These are phyloP conservation scores for Meteorus sp. DNA, from an alignment of 1,140 invertebrate genomes.

Conservation along the genomic window DNA sequence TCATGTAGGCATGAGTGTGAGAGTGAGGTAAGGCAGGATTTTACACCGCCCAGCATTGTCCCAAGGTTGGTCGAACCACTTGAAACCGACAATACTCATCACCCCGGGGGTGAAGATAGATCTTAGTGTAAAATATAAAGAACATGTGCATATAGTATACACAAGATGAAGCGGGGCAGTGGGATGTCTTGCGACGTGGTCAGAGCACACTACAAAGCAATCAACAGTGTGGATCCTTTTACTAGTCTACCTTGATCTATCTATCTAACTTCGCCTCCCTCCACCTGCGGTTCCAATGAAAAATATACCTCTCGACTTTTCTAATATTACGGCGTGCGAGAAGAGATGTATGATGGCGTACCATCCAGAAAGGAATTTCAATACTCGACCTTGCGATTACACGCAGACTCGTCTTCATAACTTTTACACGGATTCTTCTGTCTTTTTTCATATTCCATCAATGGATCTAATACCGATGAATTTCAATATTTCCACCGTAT, in stretches of 20 bases:
- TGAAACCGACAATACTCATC: slow-evolving; percentile 42
- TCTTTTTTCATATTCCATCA: background rate
- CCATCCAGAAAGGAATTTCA: background rate
- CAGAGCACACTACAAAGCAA: slow-evolving; percentile 36
- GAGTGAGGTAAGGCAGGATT: no score
- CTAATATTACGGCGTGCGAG: background rate
- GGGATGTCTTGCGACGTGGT: slow-evolving; percentile 17
- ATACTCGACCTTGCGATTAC: background rate
- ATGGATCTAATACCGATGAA: no score
- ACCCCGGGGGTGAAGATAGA: slow-evolving; percentile 27
- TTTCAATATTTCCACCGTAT: no score
- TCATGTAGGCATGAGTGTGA: no score
- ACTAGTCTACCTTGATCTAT: background rate
- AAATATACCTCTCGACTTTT: background rate
- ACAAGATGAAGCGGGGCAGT: slow-evolving; percentile 15
- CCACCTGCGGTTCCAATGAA: background rate
- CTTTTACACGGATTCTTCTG: background rate
- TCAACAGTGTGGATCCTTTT: slow-evolving; percentile 29
- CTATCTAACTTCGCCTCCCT: background rate
- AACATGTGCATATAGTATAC: background rate
- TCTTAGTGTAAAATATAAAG: slow-evolving; percentile 27
- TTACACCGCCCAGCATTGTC: slow-evolving; percentile 40
- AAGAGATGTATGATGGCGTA: background rate
- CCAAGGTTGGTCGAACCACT: slow-evolving; percentile 42
- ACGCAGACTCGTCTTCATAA: background rate